Evolutionary conservation across 2,888 invertebrate genomes (phyloP), one percentile per base, ranked within the genome.

Genomic region (Drosophila lutescens): DNA sequence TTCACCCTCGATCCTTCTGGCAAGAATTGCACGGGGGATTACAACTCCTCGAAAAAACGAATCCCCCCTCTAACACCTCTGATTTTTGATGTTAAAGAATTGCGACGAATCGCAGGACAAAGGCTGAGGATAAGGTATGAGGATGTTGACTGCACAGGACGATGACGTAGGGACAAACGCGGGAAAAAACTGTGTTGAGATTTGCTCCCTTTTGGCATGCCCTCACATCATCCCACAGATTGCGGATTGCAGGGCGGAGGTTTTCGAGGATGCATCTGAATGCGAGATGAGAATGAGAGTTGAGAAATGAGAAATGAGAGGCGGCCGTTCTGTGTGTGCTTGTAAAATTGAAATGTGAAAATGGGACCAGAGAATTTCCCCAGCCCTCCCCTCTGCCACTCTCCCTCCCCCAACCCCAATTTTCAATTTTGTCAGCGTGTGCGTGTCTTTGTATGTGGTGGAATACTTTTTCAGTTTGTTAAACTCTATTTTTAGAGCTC

Each of bases 381-480:
- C 38, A 26, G 30, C 32, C 57, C 7, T 26, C 17, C 12, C 62
- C 23, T 26, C 26, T 26, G 13, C 17, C 12, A 51, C 20, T 23
- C 23, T 23, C 3, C n/a, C 15, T 30, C 36, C 32, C n/a, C n/a
- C 51, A n/a, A 17, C 13, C 38, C 36, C 38, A 38, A 36, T 50
- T 58, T 15, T 54, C 13, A 30, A 51, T 58, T 13, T 41, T 50
- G 58, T 76, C 61, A 43, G 40, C 67, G 57, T 62, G 44, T 75
- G 57, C 75, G 62, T 58, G 62, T 73, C 83, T 76, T 83, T 86
- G 85, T 86, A 87, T 87, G 85, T 82, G 87, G 85, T 80, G 80
- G 83, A 85, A 87, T 85, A 85, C 85, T 82, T 87, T 82, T 82
- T 80, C 82, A 85, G 85, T 85, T 85, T 87, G 80, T 87, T 80